phyloP scores from a whole-genome alignment of 1,140 invertebrate genomes.

The Trichonephila inaurata region DNA sequence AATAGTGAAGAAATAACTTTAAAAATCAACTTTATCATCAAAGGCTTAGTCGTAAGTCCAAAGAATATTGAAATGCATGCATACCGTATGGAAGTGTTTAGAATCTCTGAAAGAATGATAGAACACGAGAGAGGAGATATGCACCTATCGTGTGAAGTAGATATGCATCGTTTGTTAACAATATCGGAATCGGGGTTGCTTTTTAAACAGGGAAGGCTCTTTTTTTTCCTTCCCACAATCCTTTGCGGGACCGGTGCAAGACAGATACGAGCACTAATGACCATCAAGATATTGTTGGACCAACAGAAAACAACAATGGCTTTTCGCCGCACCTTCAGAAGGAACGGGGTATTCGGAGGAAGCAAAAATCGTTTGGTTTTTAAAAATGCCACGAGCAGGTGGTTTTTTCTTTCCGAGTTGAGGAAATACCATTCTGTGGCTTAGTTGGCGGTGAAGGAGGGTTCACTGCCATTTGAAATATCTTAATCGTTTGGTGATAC shows the following conservation, averaged over 20 bases:
- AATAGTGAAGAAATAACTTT: too few relatives aligned
- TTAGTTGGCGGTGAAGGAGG: background rate
- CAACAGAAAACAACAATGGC: constrained; percentile 25
- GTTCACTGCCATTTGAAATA: constrained; percentile 19
- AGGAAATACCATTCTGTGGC: constrained; percentile 10
- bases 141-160: background rate
- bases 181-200: background rate
- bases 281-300: background rate
- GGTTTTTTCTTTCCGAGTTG: background rate
- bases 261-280: constrained; percentile 48
- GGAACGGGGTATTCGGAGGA: background rate
- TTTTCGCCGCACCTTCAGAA: background rate
- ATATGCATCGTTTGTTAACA: constrained; percentile 43
- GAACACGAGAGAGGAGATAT: background rate
- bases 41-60: background rate
- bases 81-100: background rate
- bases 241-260: constrained; percentile 27
- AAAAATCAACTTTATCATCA: background rate
- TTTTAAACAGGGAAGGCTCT: constrained; percentile 65
- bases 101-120: background rate
- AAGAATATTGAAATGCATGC: background rate
- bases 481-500: constrained; percentile 1
- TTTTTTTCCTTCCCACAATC: constrained; percentile 37
- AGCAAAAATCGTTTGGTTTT: background rate
- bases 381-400: background rate